Base-by-base conservation (phyloP, 2,113 vertebrate genomes). In the Entosphenus tridentatus region DNA sequence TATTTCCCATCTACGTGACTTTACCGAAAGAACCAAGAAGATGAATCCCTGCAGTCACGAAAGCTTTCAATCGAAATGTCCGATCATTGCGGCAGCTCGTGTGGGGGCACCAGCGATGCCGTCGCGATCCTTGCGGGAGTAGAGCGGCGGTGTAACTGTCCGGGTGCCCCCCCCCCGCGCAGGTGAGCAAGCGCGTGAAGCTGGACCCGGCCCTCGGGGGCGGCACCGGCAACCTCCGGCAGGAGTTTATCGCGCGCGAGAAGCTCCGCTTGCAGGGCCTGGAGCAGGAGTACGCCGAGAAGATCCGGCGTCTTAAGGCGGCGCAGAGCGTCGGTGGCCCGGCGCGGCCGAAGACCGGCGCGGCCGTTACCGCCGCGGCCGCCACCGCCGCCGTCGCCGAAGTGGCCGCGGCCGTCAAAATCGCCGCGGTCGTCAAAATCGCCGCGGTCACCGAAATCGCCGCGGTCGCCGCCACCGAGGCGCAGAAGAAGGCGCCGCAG, bases 261-360 rank as follows among this genome's bases (percentile, higher is more conserved):
- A 96, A 96, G 77, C 83, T 84, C 75, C 79, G 86, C 1, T 80
- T 98, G 70, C 93, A 98, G 78, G 87, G 88, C 73, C 80, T 98
- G 5, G 87, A 98, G 73, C 84, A 87, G 0, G 89, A 96, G 72
- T 98, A 98, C 75, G 92, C 92, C n/a, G 76, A 89, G 2, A 96
- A 96, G 80, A 96, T 98, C 78, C 86, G 93, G 77, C 85, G 87
- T 74, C 75, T 98, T 57, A 98, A 98, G 76, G 87, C 89, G 76
- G 85, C 86, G 1, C 87, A 85, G 7, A 86, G 87, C 0, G 78
- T 82, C 71, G 83, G 83, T 57, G 82, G 82, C 73, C 84, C 81
- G 73, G 87, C 82, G 3, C 75, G 79, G 13, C 70, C 77, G 9
- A 74, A 70, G 69, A 14, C 72, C 56, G 21, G 72, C 70, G 11